Conservation (phyloP, 2,888 invertebrate genomes). For the Pristionchus entomophagus region DNA sequence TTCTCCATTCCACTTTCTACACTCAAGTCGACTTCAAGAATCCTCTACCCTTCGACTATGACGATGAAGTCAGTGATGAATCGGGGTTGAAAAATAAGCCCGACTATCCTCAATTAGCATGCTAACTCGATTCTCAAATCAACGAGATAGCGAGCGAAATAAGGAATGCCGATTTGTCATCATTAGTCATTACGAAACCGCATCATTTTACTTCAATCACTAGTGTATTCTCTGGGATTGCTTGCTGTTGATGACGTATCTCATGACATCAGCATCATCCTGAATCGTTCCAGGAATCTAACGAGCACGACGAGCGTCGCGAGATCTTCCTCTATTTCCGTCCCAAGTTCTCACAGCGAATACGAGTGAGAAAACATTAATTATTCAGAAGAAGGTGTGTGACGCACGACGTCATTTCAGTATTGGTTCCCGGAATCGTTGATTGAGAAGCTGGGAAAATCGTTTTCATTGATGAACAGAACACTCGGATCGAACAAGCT, state of each 20-base stretch:
- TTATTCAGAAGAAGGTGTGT: background rate
- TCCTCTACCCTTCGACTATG: background rate
- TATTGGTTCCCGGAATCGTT: conserved; percentile 54
- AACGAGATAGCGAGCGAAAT: too few relatives aligned
- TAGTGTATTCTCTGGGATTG: too few relatives aligned
- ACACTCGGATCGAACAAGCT: too few relatives aligned
- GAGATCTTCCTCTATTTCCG: conserved; percentile 30
- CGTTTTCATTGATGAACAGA: conserved; percentile 23
- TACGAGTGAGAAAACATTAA: background rate
- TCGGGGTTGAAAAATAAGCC: too few relatives aligned
- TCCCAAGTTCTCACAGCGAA: background rate
- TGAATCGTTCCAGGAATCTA: background rate
- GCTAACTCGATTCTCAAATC: too few relatives aligned
- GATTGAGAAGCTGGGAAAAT: conserved; percentile 8
- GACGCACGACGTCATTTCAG: conserved; percentile 48
- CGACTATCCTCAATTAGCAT: too few relatives aligned
- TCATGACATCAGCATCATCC: too few relatives aligned
- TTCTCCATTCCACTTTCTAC: conserved; percentile 52
- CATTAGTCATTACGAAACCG: too few relatives aligned
- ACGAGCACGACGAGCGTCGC: background rate
- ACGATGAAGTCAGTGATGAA: too few relatives aligned
- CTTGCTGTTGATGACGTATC: too few relatives aligned
- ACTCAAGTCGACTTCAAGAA: conserved; percentile 7
- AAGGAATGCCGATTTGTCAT: too few relatives aligned
- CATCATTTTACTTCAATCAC: too few relatives aligned